These are phyloP conservation scores for Sebastiscus tertius DNA, from an alignment of 2,797 vertebrate species.

Conservation along the genomic window DNA sequence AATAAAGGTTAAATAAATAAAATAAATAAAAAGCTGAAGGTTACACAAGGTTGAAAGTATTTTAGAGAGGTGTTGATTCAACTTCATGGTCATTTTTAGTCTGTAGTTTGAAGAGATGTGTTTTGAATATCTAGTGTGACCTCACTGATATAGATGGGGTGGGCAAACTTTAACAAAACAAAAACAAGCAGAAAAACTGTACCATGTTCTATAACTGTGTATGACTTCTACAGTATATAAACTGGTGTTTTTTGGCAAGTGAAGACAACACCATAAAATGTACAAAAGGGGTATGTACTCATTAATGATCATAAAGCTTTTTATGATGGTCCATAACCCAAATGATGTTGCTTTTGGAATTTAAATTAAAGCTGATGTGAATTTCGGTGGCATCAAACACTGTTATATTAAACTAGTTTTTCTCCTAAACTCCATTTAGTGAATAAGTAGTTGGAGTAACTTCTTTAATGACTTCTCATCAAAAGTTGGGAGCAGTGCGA, in stretches of 20 bases:
- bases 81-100: too few relatives aligned
- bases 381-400: background rate
- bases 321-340: background rate
- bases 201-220: background rate
- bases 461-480: conserved; percentile 1
- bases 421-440: background rate
- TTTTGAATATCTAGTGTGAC: background rate
- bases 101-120: background rate
- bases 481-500: background rate
- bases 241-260: background rate
- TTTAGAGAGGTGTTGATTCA: too few relatives aligned
- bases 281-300: background rate
- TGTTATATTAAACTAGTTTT: background rate
- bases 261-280: background rate
- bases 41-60: background rate
- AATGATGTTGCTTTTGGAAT: background rate
- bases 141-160: background rate
- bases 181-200: background rate
- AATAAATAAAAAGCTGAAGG: background rate
- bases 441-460: background rate
- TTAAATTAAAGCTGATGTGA: background rate
- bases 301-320: background rate
- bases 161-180: background rate
- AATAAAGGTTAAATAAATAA: too few relatives aligned
- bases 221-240: background rate